Evolutionary conservation across 2,113 vertebrate genomes (phyloP).

Genomic region (Meriones unguiculatus): DNA sequence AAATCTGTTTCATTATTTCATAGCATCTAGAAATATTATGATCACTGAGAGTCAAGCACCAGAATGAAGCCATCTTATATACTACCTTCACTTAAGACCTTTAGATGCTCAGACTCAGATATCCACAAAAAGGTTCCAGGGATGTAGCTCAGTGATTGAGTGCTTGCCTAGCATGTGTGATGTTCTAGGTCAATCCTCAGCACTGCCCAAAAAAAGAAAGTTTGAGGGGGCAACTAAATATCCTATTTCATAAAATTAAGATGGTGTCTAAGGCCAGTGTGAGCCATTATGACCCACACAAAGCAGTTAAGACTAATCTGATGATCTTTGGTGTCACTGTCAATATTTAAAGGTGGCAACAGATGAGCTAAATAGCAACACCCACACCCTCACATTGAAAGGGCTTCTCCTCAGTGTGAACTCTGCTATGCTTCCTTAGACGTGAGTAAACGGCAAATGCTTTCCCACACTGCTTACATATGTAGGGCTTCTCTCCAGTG

Average conservation of each 20-base stretch:
- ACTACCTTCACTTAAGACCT: not conserved
- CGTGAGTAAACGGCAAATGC: constrained; percentile 43
- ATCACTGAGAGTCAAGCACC: not conserved
- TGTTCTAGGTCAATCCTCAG: not conserved
- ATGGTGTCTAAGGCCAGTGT: constrained; percentile 6
- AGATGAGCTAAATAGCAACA: constrained; percentile 6
- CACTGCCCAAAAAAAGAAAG: not conserved
- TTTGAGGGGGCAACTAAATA: not conserved
- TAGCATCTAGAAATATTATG: not conserved
- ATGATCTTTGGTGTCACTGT: constrained; percentile 47
- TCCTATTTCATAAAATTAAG: not conserved
- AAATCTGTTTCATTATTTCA: not conserved
- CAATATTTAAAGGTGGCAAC: not conserved
- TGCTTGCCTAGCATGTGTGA: not conserved
- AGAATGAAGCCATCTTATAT: not conserved
- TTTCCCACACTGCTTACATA: constrained; percentile 51
- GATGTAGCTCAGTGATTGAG: not conserved
- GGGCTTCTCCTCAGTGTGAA: constrained; percentile 18
- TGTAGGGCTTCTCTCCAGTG: constrained; percentile 47
- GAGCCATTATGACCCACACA: not conserved
- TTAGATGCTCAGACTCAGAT: not conserved
- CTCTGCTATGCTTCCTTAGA: constrained; percentile 9
- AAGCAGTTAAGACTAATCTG: not conserved
- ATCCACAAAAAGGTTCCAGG: not conserved
- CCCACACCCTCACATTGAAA: not conserved